Percentiles rank a stretch among this genome's conserved stretches.
These are phyloP conservation scores for Drosophila cyrtoloma DNA, from an alignment of 2,888 invertebrate species.

Conservation along the genomic window DNA sequence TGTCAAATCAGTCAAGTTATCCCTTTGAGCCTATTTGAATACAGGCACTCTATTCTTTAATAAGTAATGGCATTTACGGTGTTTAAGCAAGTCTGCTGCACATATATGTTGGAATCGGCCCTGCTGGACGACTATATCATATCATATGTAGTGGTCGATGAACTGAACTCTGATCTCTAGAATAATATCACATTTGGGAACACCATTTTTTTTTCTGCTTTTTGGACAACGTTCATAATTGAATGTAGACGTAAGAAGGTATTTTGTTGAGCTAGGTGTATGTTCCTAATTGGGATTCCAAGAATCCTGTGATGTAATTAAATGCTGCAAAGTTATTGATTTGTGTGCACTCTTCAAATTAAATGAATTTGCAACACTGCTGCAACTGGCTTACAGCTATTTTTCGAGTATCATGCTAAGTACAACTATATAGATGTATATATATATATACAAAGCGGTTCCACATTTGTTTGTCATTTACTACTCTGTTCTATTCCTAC, in stretches of 20 bases:
- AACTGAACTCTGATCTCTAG: background rate
- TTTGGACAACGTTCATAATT: background rate
- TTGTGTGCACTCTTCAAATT: background rate
- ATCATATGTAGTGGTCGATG: background rate
- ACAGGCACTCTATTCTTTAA: background rate
- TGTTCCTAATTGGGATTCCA: background rate
- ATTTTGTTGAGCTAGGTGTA: background rate
- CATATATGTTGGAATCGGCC: too few relatives aligned
- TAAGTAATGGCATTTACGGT: background rate
- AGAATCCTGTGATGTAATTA: background rate
- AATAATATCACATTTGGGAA: background rate
- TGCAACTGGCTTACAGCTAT: background rate
- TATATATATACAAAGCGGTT: background rate
- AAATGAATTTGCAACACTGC: background rate
- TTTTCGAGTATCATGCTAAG: background rate
- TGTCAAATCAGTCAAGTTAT: conserved; percentile 12
- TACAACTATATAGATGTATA: background rate
- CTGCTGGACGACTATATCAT: background rate
- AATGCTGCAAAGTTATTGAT: background rate
- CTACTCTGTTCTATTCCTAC: background rate
- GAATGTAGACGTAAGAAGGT: too few relatives aligned
- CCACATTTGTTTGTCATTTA: conserved; percentile 4
- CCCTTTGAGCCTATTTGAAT: background rate
- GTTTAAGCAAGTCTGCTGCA: background rate
- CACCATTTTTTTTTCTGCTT: background rate